Evolutionary conservation across 1,140 invertebrate species (phyloP).

Genomic region (Sycobia sp.): DNA sequence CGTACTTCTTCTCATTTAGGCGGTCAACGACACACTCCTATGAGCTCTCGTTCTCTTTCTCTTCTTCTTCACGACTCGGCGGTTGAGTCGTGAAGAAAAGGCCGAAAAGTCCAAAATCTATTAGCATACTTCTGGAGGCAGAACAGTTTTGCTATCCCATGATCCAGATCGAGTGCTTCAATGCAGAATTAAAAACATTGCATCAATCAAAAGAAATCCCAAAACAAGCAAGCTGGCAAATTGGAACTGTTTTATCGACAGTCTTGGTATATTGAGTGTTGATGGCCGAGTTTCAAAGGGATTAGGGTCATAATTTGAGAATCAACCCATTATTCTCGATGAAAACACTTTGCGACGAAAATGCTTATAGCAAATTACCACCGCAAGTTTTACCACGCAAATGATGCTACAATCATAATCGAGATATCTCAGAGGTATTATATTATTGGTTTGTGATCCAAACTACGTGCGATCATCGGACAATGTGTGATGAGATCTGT

Average conservation of each 20-base stretch:
- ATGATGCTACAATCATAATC: slow-evolving; percentile 33
- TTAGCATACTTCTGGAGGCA: background rate
- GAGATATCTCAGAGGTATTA: too few relatives aligned
- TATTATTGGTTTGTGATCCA: background rate
- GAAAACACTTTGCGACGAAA: too few relatives aligned
- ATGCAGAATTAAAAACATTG: background rate
- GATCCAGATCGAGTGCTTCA: background rate
- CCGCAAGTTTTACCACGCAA: too few relatives aligned
- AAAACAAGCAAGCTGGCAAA: background rate
- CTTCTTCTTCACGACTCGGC: too few relatives aligned
- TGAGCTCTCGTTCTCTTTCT: too few relatives aligned
- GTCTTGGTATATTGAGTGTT: background rate
- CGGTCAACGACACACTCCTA: too few relatives aligned
- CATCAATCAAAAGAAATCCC: background rate
- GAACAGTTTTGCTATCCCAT: too few relatives aligned
- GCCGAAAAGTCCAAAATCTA: too few relatives aligned
- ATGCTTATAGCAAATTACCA: too few relatives aligned
- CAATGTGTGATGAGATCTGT: background rate
- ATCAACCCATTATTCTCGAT: background rate
- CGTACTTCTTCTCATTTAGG: too few relatives aligned
- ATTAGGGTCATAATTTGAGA: background rate
- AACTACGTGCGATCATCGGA: background rate
- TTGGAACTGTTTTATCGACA: background rate
- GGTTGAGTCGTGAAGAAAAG: too few relatives aligned
- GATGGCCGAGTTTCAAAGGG: background rate